Conservation (phyloP, 2,113 vertebrate species). For the Sylvia atricapilla region DNA sequence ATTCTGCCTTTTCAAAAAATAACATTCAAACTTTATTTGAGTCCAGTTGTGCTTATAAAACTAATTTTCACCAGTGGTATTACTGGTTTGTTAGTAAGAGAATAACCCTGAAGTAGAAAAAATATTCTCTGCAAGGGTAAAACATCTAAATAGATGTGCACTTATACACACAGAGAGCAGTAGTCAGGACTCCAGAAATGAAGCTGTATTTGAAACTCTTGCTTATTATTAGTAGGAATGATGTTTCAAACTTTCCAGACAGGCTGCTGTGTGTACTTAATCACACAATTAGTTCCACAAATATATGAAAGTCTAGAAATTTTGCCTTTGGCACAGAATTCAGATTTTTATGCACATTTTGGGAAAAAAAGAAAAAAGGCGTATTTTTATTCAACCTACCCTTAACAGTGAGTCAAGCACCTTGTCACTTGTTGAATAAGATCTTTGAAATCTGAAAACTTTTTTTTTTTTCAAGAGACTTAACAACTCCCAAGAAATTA, state of each 20-base stretch:
- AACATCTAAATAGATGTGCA: neutral
- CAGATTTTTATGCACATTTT: neutral
- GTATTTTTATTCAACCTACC: neutral
- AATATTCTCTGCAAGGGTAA: neutral
- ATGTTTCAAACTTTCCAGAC: neutral
- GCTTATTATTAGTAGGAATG: neutral
- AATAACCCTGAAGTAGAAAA: neutral
- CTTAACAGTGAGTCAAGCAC: neutral
- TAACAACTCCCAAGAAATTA: constrained; percentile 42
- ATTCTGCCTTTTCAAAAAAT: neutral
- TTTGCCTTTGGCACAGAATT: neutral
- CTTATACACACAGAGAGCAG: neutral
- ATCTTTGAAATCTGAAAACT: neutral
- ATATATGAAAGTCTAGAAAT: neutral
- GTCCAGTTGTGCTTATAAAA: neutral
- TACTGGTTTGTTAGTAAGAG: neutral
- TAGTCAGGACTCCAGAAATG: neutral
- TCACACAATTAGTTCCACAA: neutral
- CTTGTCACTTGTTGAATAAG: neutral
- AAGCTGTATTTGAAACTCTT: neutral
- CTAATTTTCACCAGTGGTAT: neutral
- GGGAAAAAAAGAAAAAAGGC: neutral
- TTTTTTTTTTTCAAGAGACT: constrained; percentile 5
- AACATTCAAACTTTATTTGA: neutral
- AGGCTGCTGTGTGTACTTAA: neutral